These are phyloP conservation scores for Neodontobutis hainanensis DNA, from an alignment of 2,113 vertebrate genomes.

Conservation along the genomic window DNA sequence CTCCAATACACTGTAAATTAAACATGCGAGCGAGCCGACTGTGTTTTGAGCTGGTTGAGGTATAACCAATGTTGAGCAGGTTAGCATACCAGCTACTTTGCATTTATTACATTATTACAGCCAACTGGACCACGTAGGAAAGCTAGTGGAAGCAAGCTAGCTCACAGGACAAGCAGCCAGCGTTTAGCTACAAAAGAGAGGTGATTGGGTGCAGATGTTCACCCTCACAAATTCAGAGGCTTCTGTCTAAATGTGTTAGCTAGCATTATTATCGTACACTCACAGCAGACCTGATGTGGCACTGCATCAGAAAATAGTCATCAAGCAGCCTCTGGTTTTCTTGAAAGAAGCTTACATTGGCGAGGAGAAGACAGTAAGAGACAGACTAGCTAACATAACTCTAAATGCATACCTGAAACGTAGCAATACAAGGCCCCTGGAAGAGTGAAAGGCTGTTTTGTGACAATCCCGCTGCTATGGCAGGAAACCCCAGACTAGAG, in stretches of 20 bases:
- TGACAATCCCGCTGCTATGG: constrained; percentile 75
- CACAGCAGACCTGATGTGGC: constrained; percentile 33
- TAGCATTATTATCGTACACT: constrained; percentile 49
- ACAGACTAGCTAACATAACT: constrained; percentile 55
- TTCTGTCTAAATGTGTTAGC: constrained; percentile 54
- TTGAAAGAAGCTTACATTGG: constrained; percentile 35
- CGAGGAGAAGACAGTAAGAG: constrained; percentile 22
- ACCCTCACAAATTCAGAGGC: constrained; percentile 40
- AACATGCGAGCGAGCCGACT: constrained; percentile 41
- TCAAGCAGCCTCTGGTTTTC: constrained; percentile 46
- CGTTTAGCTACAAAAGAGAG: constrained; percentile 55
- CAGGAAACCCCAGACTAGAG: constrained; percentile 79
- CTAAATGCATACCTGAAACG: constrained; percentile 72
- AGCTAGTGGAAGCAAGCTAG: constrained; percentile 38
- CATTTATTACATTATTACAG: constrained; percentile 18
- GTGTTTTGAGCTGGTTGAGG: constrained; percentile 42
- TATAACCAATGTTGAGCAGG: constrained; percentile 46
- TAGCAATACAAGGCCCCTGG: constrained; percentile 72
- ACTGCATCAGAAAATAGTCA: constrained; percentile 46
- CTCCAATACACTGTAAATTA: constrained; percentile 37
- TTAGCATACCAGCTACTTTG: constrained; percentile 30
- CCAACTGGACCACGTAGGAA: neutral
- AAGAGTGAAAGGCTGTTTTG: constrained; percentile 69
- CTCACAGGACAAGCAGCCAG: constrained; percentile 30
- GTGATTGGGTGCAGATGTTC: constrained; percentile 77